A percentile compares a stretch with the other conserved stretches of the same genome.
Conservation (phyloP, 2,888 invertebrate species). For the Alcis repandata region DNA sequence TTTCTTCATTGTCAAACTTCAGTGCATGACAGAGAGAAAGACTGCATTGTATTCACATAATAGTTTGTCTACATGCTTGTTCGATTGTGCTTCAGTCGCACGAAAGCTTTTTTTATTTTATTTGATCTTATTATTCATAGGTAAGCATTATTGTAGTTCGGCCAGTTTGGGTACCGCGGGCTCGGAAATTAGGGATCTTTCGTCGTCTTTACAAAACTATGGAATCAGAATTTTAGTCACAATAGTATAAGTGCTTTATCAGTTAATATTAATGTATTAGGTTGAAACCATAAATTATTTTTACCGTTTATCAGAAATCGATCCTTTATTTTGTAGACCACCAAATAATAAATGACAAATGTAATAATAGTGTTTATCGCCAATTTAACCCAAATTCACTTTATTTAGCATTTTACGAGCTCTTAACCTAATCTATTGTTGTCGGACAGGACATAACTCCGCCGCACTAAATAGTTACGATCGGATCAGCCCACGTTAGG, state of each 20-base stretch:
- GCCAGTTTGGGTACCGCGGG: constrained; percentile 57
- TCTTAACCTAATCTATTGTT: constrained; percentile 26
- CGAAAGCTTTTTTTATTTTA: constrained; percentile 69
- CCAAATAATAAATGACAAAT: constrained; percentile 7
- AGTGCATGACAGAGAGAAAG: constrained; percentile 59
- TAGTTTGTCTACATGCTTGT: constrained; percentile 80
- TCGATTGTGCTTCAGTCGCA: constrained; percentile 75
- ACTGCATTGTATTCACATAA: constrained; percentile 81
- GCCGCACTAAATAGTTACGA: constrained; percentile 23
- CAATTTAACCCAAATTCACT: constrained; percentile 23
- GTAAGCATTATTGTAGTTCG: constrained; percentile 76
- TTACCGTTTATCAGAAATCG: background rate
- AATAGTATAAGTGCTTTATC: too few species aligned
- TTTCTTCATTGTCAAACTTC: constrained; percentile 57
- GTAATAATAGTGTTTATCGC: constrained; percentile 21
- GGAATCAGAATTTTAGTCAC: background rate
- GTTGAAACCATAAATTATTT: background rate
- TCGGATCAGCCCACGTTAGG: constrained; percentile 15
- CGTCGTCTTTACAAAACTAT: background rate
- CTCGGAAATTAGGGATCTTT: constrained; percentile 54
- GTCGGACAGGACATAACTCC: constrained; percentile 13
- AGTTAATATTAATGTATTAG: too few species aligned
- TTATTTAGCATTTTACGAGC: constrained; percentile 25
- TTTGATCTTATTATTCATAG: constrained; percentile 84
- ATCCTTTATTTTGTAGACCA: constrained; percentile 8